phyloP scores from a whole-genome alignment of 1,140 invertebrate genomes.

The Forficula auricularia region DNA sequence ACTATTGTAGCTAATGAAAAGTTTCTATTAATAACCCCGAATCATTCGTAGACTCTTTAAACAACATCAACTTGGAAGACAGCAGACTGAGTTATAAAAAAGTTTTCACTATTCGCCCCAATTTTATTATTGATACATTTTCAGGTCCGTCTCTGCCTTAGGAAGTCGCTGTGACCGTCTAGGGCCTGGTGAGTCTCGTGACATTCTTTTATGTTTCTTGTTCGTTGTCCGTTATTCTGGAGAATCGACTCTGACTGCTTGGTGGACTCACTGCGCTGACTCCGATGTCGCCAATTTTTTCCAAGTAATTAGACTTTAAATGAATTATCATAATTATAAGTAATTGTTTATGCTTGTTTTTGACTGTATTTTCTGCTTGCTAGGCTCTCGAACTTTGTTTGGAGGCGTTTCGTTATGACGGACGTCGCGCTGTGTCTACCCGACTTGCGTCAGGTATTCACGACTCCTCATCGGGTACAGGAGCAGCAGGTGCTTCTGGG shows the following conservation, averaged over 20 bases:
- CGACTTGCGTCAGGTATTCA: too few species aligned
- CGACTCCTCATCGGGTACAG: too few species aligned
- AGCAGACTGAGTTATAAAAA: too few species aligned
- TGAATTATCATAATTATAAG: too few species aligned
- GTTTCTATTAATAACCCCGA: too few species aligned
- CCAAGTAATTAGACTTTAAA: conserved; percentile 49
- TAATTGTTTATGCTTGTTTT: conserved; percentile 24
- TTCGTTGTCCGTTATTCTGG: conserved; percentile 80
- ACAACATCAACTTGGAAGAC: too few species aligned
- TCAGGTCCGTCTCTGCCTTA: conserved; percentile 25
- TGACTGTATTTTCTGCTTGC: conserved; percentile 14
- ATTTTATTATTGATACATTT: conserved; percentile 1
- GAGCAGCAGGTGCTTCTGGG: conserved; percentile 17
- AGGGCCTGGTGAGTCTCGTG: conserved; percentile 57
- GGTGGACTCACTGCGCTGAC: conserved; percentile 72
- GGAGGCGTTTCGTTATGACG: too few species aligned
- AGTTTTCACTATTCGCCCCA: too few species aligned
- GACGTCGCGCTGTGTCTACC: too few species aligned
- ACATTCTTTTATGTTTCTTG: conserved; percentile 75
- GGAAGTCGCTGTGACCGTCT: conserved; percentile 46
- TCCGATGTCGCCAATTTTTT: conserved; percentile 63
- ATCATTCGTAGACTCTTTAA: too few species aligned
- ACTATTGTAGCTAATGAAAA: too few species aligned
- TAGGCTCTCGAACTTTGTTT: not conserved
- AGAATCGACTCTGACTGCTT: conserved; percentile 71